Conservation (phyloP, 2,113 vertebrate species). For the Excalfactoria chinensis region DNA sequence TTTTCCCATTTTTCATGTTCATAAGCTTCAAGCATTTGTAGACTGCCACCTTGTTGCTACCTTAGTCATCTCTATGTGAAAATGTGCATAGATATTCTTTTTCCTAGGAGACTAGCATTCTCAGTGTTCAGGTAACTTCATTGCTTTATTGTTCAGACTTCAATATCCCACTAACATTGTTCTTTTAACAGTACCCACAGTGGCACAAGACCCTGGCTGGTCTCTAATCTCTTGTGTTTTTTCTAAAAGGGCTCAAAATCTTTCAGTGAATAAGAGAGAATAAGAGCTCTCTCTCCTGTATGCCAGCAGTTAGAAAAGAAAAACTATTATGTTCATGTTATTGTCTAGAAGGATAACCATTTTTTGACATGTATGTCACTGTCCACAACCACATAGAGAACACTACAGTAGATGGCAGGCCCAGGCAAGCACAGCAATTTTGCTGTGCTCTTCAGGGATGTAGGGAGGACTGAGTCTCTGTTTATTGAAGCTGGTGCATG, state of each 20-base stretch:
- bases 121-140: not conserved
- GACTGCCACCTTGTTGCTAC: not conserved
- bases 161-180: not conserved
- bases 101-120: not conserved
- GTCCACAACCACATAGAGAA: not conserved
- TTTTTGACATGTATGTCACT: not conserved
- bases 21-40: not conserved
- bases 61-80: not conserved
- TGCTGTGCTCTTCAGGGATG: accelerated
- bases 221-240: not conserved
- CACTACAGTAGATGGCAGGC: not conserved
- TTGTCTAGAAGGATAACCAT: not conserved
- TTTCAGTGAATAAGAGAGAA: not conserved
- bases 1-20: not conserved
- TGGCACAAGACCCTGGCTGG: not conserved
- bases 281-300: not conserved
- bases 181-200: not conserved
- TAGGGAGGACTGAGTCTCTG: not conserved
- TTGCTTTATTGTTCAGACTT: not conserved
- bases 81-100: not conserved
- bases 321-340: not conserved
- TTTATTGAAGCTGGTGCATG: not conserved
- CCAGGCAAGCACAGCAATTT: not conserved
- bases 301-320: not conserved
- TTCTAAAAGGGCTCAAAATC: not conserved